These are phyloP conservation scores for Paracentrotus lividus DNA, from an alignment of 53 echinoderm and acorn worm genomes.

Conservation along the genomic window DNA sequence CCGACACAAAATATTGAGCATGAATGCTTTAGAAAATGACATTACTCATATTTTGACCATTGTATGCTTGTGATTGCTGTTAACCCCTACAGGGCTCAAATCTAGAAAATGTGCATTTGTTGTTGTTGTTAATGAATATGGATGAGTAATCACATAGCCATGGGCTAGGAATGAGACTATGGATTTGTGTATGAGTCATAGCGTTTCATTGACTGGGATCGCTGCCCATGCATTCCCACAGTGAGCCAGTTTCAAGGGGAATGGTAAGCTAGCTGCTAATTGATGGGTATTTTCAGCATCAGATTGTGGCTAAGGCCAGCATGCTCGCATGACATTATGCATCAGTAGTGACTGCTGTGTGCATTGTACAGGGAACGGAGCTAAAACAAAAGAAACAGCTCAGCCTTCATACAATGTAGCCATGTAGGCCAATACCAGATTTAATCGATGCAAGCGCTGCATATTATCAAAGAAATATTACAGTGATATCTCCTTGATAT, in stretches of 20 bases:
- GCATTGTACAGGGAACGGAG: background rate
- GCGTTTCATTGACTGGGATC: slow-evolving; percentile 34
- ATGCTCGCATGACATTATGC: background rate
- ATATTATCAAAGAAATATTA: too few relatives aligned
- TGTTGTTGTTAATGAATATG: slow-evolving; percentile 23
- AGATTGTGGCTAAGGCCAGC: background rate
- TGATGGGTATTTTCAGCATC: slow-evolving; percentile 36
- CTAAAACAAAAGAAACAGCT: background rate
- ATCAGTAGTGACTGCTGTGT: background rate
- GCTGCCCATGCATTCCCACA: background rate
- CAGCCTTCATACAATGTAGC: too few relatives aligned
- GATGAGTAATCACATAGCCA: slow-evolving; percentile 38
- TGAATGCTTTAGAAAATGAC: too few relatives aligned
- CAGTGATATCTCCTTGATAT: too few relatives aligned
- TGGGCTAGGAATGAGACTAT: slow-evolving; percentile 23
- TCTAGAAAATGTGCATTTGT: background rate
- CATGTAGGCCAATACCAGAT: too few relatives aligned
- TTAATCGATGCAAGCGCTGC: too few relatives aligned
- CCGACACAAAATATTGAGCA: too few relatives aligned
- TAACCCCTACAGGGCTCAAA: background rate
- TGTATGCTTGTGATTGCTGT: background rate
- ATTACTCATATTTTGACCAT: background rate
- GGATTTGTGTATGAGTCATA: slow-evolving; percentile 3
- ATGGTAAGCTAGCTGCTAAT: slow-evolving; percentile 18
- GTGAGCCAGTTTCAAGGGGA: background rate